phyloP scores from a whole-genome alignment of 2,797 vertebrate species.

The Macroramphosus scolopax region DNA sequence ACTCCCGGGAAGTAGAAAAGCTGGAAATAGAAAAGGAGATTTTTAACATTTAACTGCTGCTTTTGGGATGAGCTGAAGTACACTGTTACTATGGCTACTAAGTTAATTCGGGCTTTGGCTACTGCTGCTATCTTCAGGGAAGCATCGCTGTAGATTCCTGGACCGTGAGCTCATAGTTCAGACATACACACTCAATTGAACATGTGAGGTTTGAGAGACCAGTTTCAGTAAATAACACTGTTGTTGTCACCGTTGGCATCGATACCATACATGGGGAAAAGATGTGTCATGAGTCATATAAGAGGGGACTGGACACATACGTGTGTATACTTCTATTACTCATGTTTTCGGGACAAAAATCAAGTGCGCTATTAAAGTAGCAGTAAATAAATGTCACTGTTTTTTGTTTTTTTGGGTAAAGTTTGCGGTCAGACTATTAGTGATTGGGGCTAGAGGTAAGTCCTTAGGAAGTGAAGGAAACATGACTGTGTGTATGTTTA shows the following conservation, averaged over 20 bases:
- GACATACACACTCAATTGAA: slow-evolving; percentile 37
- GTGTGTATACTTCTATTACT: not conserved
- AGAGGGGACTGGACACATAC: not conserved
- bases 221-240: slow-evolving; percentile 32
- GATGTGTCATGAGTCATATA: not conserved
- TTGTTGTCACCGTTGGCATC: slow-evolving; percentile 10
- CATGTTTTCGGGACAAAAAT: too few species aligned
- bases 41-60: slow-evolving; percentile 10
- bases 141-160: slow-evolving; percentile 64
- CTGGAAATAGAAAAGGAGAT: slow-evolving; percentile 28
- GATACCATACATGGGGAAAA: slow-evolving; percentile 5
- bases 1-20: not conserved
- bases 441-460: too few species aligned
- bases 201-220: slow-evolving; percentile 42
- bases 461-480: too few species aligned
- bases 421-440: too few species aligned
- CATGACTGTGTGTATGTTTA: slow-evolving; percentile 29
- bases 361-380: too few species aligned
- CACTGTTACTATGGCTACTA: slow-evolving; percentile 62
- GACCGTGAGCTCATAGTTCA: slow-evolving; percentile 73
- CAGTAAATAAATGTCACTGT: too few species aligned
- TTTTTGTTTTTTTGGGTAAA: too few species aligned
- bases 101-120: slow-evolving; percentile 67
- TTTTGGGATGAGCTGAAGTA: slow-evolving; percentile 33
- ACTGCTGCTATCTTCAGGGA: slow-evolving; percentile 61